Conservation (phyloP, 2,888 invertebrate genomes). For the Meandrusa payeni region DNA sequence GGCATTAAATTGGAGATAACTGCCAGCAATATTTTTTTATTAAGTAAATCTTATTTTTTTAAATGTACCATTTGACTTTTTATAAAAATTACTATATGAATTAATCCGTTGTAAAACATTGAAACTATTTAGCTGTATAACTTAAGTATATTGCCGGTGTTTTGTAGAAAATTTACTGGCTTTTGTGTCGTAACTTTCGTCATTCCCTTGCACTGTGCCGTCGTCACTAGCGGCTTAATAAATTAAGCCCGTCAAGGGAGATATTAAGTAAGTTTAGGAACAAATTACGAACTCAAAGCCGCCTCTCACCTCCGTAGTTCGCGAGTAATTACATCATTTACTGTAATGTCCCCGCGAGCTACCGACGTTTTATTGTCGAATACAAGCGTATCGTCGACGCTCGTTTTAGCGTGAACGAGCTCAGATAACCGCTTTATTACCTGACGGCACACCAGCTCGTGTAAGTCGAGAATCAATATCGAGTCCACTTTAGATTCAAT, state of each 20-base stretch:
- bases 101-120: too few relatives aligned
- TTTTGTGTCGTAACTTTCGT: constrained; percentile 4
- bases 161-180: constrained; percentile 5
- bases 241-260: constrained; percentile 75
- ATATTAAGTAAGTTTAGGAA: constrained; percentile 72
- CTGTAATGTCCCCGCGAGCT: constrained; percentile 47
- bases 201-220: constrained; percentile 3
- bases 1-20: too few relatives aligned
- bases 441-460: constrained; percentile 59
- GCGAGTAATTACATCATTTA: constrained; percentile 62
- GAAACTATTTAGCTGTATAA: too few relatives aligned
- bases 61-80: too few relatives aligned
- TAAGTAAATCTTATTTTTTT: too few relatives aligned
- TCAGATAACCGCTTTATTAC: constrained; percentile 68
- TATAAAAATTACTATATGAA: too few relatives aligned
- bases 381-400: constrained; percentile 55
- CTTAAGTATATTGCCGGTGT: too few relatives aligned
- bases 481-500: constrained; percentile 38
- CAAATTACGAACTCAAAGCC: constrained; percentile 73
- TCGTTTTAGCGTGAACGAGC: constrained; percentile 64
- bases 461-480: constrained; percentile 50
- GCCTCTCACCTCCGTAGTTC: constrained; percentile 62
- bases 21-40: too few relatives aligned
- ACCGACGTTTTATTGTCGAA: constrained; percentile 51
- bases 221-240: constrained; percentile 54